These are phyloP conservation scores for Pristionchus exspectatus DNA, from an alignment of 2,888 invertebrate species.

Conservation along the genomic window DNA sequence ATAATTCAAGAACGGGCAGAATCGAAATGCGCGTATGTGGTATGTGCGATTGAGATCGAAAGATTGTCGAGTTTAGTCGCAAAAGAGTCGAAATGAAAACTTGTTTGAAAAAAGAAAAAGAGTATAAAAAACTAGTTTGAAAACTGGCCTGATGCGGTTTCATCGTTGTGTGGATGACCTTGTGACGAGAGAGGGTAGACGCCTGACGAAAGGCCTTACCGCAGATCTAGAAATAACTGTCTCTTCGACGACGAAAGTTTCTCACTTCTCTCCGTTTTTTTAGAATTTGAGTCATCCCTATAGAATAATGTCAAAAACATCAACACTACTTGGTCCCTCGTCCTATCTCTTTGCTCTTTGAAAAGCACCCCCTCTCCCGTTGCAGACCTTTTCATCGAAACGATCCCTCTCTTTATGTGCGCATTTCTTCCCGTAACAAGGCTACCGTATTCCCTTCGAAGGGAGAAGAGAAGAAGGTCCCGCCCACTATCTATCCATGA, in stretches of 20 bases:
- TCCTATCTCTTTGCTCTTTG: background rate
- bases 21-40: no score
- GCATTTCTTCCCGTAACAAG: background rate
- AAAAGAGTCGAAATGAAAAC: no score
- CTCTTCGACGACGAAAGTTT: no score
- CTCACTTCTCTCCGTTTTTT: no score
- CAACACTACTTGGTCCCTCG: background rate
- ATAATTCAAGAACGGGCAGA: no score
- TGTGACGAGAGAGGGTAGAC: conserved; percentile 94
- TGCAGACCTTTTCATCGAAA: conserved; percentile 1
- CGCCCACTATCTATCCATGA: background rate
- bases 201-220: conserved; percentile 96
- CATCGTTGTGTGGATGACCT: conserved; percentile 95
- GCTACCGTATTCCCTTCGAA: background rate
- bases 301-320: background rate
- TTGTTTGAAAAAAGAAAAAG: no score
- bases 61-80: no score
- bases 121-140: no score
- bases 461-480: background rate
- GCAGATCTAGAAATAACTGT: conserved; percentile 85
- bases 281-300: no score
- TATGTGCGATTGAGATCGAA: no score
- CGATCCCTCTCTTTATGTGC: background rate
- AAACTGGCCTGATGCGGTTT: conserved; percentile 88
- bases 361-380: background rate